Percentiles rank a stretch among this genome's conserved stretches.
These are phyloP conservation scores for Ceyx melanurus DNA, from an alignment of 2,113 vertebrate species.

Conservation along the genomic window DNA sequence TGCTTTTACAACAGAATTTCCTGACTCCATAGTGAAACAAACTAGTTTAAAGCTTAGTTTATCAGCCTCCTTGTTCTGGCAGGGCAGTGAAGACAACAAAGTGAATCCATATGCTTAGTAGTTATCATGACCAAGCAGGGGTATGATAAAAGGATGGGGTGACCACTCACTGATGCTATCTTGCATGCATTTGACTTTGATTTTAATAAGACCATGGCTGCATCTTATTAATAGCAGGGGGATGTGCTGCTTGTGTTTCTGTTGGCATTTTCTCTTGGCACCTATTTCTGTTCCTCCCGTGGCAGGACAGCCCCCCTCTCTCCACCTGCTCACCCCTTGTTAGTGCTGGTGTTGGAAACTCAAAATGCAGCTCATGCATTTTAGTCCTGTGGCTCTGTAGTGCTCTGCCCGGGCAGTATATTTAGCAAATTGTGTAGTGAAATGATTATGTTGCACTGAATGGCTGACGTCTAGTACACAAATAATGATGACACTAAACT, in stretches of 20 bases:
- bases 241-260: not conserved
- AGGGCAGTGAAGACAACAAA: constrained; percentile 28
- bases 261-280: not conserved
- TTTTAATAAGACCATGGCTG: not conserved
- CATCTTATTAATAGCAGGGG: not conserved
- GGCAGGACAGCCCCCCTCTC: not conserved
- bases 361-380: not conserved
- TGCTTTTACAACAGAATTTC: not conserved
- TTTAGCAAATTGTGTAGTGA: constrained; percentile 35
- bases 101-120: constrained; percentile 25
- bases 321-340: not conserved
- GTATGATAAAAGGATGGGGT: not conserved
- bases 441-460: constrained; percentile 43
- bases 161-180: not conserved
- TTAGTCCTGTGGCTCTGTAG: not conserved
- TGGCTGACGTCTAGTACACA: constrained; percentile 31
- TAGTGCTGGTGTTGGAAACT: not conserved
- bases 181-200: not conserved
- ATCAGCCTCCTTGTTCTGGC: not conserved
- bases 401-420: constrained; percentile 7
- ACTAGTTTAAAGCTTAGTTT: not conserved
- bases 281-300: no score
- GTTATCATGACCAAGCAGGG: not conserved
- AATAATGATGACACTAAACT: constrained; percentile 51
- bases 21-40: not conserved